Evolutionary conservation across 2,113 vertebrate genomes (phyloP).

Genomic region (Neolamprologus falcicula): DNA sequence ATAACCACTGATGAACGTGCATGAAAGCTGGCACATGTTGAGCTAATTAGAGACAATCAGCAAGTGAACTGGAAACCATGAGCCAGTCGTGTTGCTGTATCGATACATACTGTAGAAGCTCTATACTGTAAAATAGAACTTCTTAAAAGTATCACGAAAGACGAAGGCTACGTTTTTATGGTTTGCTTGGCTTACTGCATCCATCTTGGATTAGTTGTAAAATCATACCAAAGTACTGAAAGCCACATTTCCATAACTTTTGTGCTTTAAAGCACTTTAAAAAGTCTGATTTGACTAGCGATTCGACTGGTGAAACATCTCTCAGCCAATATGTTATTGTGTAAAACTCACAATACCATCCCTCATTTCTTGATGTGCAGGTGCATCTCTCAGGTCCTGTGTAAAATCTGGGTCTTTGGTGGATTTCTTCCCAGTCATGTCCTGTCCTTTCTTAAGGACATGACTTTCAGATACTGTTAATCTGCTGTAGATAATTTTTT

Average conservation of each 20-base stretch:
- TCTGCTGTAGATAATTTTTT: neutral
- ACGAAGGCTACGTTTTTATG: neutral
- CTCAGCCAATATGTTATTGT: neutral
- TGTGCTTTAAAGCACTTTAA: neutral
- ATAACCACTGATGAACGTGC: neutral
- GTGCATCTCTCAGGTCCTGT: neutral
- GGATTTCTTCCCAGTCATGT: neutral
- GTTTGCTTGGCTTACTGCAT: neutral
- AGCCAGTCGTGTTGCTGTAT: neutral
- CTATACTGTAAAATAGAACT: neutral
- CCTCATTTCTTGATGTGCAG: neutral
- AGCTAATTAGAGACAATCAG: neutral
- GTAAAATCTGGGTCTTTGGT: neutral
- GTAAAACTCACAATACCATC: neutral
- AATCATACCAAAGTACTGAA: neutral
- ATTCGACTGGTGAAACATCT: neutral
- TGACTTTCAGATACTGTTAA: neutral
- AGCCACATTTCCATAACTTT: neutral
- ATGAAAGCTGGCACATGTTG: neutral
- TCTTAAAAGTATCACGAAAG: neutral
- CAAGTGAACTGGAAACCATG: neutral
- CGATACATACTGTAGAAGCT: neutral
- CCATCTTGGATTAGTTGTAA: neutral
- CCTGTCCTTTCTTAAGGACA: neutral
- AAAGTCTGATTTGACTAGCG: neutral